Percentiles rank a stretch among this genome's conserved stretches.
Evolutionary conservation across 2,888 invertebrate genomes (phyloP).

Genomic region (Eupithecia subfuscata): DNA sequence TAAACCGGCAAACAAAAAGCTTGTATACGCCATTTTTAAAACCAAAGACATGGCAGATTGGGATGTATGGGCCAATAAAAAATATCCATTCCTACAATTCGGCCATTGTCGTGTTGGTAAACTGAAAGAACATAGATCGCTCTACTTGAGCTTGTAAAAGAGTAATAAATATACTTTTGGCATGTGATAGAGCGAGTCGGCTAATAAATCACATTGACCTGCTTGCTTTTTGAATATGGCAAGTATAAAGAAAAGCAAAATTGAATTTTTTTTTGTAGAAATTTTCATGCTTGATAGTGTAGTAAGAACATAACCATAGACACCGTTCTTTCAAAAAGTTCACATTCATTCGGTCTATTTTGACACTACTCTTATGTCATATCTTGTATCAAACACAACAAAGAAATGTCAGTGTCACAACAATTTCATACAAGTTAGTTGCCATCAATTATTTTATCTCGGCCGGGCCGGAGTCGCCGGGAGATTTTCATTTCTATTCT

Average conservation of each 20-base stretch:
- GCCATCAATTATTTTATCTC: no score
- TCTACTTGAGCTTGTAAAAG: conserved; percentile 81
- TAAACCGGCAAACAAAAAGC: conserved; percentile 86
- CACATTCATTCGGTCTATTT: neutral
- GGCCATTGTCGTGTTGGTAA: conserved; percentile 85
- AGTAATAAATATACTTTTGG: conserved; percentile 80
- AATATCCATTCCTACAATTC: conserved; percentile 82
- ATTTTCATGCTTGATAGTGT: neutral
- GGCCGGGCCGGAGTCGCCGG: no score
- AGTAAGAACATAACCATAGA: neutral
- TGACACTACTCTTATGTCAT: neutral
- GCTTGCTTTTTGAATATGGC: conserved; percentile 63
- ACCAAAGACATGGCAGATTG: conserved; percentile 84
- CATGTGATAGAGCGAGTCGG: conserved; percentile 81
- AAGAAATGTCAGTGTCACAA: no score
- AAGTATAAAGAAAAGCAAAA: conserved; percentile 40
- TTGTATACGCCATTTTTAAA: conserved; percentile 86
- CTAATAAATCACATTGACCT: conserved; percentile 59
- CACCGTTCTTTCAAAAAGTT: neutral
- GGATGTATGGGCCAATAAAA: conserved; percentile 82
- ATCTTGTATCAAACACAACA: neutral
- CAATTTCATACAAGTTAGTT: no score
- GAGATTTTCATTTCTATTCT: no score
- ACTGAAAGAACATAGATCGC: conserved; percentile 83
- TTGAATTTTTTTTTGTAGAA: conserved; percentile 57